Base-by-base conservation (phyloP, 1,140 invertebrate species). In the Goniozus legneri region DNA sequence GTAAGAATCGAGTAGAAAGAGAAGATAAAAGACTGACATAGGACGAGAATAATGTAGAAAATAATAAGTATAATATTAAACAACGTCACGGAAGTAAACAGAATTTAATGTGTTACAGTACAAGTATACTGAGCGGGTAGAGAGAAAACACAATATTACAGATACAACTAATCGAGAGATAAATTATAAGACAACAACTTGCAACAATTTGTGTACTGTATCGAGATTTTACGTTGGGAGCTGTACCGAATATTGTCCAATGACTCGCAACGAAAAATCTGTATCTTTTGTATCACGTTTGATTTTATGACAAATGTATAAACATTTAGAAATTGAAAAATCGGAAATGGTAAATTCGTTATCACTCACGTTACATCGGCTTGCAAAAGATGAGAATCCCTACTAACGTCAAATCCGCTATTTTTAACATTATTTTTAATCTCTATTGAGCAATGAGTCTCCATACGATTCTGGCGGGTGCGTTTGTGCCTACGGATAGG, bases 401-500 rank as follows among this genome's bases (percentile, higher is more conserved):
- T n/a, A n/a, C n/a, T n/a, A n/a, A n/a, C n/a, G n/a, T n/a, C n/a
- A n/a, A n/a, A n/a, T n/a, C n/a, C n/a, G n/a, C n/a, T n/a, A n/a
- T n/a, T n/a, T n/a, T n/a, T n/a, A n/a, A n/a, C n/a, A 73, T 69
- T 68, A 74, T 70, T 68, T 65, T 69, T 70, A 69, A 69, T 63
- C 59, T 27, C 10, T n/a, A n/a, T 27, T 10, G 24, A 6, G 62
- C 61, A 67, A 46, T 69, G 53, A 65, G 62, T 53, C 60, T 57
- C 52, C 50, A 56, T 65, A 51, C 61, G 62, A 64, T 66, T 64
- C 65, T 64, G 66, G 60, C 66, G 62, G 67, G 62, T 62, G 60
- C 62, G 57, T 58, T 65, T 62, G 59, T 43, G 43, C 57, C 8
- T 7, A 27, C 6, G 24, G 32, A 13, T 6, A 33, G 32, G 14